Evolutionary conservation across 2,797 vertebrate species (phyloP), one percentile per base, ranked within the genome.

Genomic region (Amazona finschi): DNA sequence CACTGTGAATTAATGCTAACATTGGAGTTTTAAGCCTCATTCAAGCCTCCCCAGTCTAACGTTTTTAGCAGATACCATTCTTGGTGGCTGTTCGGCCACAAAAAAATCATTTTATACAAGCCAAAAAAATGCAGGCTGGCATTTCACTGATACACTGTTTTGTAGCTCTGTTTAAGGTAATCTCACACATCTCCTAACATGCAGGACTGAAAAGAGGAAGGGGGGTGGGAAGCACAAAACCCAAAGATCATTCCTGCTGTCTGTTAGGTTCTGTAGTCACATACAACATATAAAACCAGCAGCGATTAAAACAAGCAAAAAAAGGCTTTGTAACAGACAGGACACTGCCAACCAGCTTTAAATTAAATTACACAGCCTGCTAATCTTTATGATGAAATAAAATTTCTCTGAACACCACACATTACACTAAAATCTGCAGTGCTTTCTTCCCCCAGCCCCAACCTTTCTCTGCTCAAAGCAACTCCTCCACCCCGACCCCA

Each of bases 311-410:
- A 95, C 66, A 93, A 88, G 94, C 89, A 83, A 13, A 92, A 95
- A 80, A 94, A 72, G 49, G 60, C 91, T 97, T 87, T 96, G 62
- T 96, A 97, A 96, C 80, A 97, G 95, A 95, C 94, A 96, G 94
- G 96, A 95, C 95, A 96, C 49, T 94, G 85, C 96, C 93, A 31
- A 96, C 90, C 95, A 98, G 97, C 97, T 97, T 97, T 97, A 98
- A 98, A 98, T 98, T 98, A 97, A 98, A 98, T 98, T 98, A 98
- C 98, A 98, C 97, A 98, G 97, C 95, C 97, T 98, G 97, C 97
- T 98, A 98, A 98, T 97, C 97, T 98, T 98, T 98, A 98, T 71
- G 97, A 98, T 96, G 95, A 96, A 97, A 97, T 97, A 97, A 97
- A 96, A 97, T 97, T 95, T 97, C 95, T 97, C 95, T 95, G 95